These are phyloP conservation scores for Drosophila infuscata DNA, from an alignment of 2,888 invertebrate species.

Conservation along the genomic window DNA sequence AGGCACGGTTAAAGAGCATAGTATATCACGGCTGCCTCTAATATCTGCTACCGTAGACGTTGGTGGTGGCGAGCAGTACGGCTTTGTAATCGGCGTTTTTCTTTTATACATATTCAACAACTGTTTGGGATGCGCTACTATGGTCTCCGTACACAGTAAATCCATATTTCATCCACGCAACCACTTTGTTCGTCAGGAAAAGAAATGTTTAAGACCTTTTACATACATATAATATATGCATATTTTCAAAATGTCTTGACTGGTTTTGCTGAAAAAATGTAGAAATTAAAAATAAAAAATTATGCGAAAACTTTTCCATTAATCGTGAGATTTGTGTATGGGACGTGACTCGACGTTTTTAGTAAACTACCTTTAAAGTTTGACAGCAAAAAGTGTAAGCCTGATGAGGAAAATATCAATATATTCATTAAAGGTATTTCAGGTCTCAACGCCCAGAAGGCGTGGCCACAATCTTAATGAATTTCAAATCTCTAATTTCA, in stretches of 20 bases:
- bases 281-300: background rate
- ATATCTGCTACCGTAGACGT: background rate
- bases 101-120: constrained; percentile 5
- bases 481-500: background rate
- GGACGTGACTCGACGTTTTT: background rate
- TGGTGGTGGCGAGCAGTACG: background rate
- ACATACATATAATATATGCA: background rate
- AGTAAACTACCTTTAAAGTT: no score
- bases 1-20: constrained; percentile 1
- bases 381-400: background rate
- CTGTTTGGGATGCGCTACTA: constrained; percentile 1
- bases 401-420: background rate
- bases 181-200: background rate
- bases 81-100: background rate
- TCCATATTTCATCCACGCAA: constrained; percentile 15
- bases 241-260: background rate
- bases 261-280: background rate
- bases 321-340: background rate
- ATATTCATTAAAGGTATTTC: background rate
- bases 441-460: background rate
- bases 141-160: constrained; percentile 24
- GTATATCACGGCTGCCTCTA: background rate
- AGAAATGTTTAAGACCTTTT: background rate
- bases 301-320: background rate
- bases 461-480: background rate